phyloP scores from a whole-genome alignment of 2,888 invertebrate genomes.

The Atrina japonica region DNA sequence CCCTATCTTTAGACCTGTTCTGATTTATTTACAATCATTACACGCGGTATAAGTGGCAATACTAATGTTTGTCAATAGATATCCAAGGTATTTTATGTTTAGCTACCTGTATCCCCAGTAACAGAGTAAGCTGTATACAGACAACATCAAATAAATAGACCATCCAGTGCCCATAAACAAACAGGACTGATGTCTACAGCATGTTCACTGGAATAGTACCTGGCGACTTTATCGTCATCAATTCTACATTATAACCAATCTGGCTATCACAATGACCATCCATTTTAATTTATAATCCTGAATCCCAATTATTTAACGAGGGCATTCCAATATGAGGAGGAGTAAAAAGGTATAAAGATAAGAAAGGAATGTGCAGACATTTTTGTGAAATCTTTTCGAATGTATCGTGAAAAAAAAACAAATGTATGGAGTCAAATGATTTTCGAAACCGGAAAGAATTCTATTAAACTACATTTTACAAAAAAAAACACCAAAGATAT shows the following conservation, averaged over 20 bases:
- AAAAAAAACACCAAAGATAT: too few relatives aligned
- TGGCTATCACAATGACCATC: slow-evolving; percentile 26
- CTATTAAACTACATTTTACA: too few relatives aligned
- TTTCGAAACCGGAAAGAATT: too few relatives aligned
- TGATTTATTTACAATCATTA: background rate
- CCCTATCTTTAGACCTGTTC: background rate
- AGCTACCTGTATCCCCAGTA: background rate
- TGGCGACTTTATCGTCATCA: slow-evolving; percentile 36
- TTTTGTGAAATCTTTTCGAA: too few relatives aligned
- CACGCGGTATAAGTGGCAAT: background rate
- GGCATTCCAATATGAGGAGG: slow-evolving; percentile 1
- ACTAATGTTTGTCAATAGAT: background rate
- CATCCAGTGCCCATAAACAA: slow-evolving; percentile 31
- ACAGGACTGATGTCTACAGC: slow-evolving; percentile 30
- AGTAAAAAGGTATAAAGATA: background rate
- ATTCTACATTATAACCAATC: slow-evolving; percentile 29
- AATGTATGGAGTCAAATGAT: too few relatives aligned
- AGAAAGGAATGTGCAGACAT: too few relatives aligned
- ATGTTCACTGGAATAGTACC: slow-evolving; percentile 26
- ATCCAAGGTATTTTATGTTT: too few relatives aligned
- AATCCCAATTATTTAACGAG: too few relatives aligned
- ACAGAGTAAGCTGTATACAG: slow-evolving; percentile 13
- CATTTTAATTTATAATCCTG: slow-evolving; percentile 1
- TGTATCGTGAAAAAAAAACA: too few relatives aligned
- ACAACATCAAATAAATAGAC: slow-evolving; percentile 10